Evolutionary conservation across 2,113 vertebrate genomes (phyloP), one percentile per base, ranked within the genome.

Genomic region (Anolis sagrei): DNA sequence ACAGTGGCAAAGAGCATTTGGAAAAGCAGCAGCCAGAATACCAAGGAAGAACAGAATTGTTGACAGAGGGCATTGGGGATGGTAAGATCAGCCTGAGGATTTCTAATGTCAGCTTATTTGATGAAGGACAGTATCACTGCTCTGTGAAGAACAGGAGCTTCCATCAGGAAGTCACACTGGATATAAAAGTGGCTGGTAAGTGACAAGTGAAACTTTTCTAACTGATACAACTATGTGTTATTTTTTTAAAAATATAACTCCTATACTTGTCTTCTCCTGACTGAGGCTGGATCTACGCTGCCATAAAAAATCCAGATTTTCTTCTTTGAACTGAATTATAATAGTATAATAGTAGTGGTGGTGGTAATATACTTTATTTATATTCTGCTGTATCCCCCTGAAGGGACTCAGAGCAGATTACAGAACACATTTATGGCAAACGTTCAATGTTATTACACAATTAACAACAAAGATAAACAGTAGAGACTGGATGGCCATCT

Each of bases 21-120:
- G 88, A 94, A 39, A 87, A 81, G 73, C 95, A 96, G 85, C 87
- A 93, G 90, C 78, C 58, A 0, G 70, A 74, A 1, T 95, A 94
- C 64, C 77, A 0, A 32, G 94, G 80, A 39, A 94, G 95, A 25
- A 94, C 84, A 0, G 89, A 91, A 27, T 78, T 96, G 4, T 27
- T 93, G 72, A 89, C 72, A 3, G 74, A 85, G 0, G 88, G 77
- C 8, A 76, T 95, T 58, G 1, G 4, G 1, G 5, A 3, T 1
- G 95, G 95, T 1, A 85, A 69, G 0, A 77, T 90, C n/a, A 92
- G 75, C 0, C 62, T 95, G 76, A 4, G 81, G 62, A 83, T 95
- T 23, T 79, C 76, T 76, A 84, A 88, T 0, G 4, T 93, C 82
- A 90, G 86, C 0, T 58, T 88, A 21, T 90, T 36, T 0, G 94